These are phyloP conservation scores for Siniperca undulata DNA, from an alignment of 2,797 vertebrate species.

Conservation along the genomic window DNA sequence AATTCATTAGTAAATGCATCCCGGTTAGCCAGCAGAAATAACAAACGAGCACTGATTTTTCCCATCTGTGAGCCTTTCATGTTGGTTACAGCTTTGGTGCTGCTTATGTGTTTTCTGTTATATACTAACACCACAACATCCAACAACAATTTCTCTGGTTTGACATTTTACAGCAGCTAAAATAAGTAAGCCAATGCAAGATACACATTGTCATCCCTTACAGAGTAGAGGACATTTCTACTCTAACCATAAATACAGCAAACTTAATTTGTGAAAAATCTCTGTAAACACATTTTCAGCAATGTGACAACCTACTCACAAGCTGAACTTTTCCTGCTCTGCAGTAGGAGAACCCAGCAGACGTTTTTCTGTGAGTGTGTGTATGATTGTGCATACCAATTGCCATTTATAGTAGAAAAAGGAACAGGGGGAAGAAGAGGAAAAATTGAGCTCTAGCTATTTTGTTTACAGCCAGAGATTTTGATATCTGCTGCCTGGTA, in stretches of 20 bases:
- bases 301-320: constrained; percentile 32
- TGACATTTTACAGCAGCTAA: constrained; percentile 13
- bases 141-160: not conserved
- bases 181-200: constrained; percentile 13
- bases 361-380: not conserved
- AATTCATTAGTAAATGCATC: constrained; percentile 71
- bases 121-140: constrained; percentile 11
- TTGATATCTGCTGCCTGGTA: constrained; percentile 64
- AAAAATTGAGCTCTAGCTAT: constrained; percentile 51
- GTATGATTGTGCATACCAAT: constrained; percentile 49
- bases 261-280: constrained; percentile 26
- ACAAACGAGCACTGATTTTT: constrained; percentile 58
- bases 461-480: constrained; percentile 75
- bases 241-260: constrained; percentile 7
- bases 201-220: not conserved
- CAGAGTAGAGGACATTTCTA: constrained; percentile 11
- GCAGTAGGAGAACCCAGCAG: constrained; percentile 43
- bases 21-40: constrained; percentile 63
- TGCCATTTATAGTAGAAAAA: constrained; percentile 44
- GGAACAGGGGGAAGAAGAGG: not conserved
- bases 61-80: constrained; percentile 34
- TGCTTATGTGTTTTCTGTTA: constrained; percentile 4
- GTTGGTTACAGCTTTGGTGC: constrained; percentile 37
- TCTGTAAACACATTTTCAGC: constrained; percentile 42
- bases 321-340: constrained; percentile 37